Base-by-base conservation (phyloP, 2,888 invertebrate species). In the Gasteruption jaculator region DNA sequence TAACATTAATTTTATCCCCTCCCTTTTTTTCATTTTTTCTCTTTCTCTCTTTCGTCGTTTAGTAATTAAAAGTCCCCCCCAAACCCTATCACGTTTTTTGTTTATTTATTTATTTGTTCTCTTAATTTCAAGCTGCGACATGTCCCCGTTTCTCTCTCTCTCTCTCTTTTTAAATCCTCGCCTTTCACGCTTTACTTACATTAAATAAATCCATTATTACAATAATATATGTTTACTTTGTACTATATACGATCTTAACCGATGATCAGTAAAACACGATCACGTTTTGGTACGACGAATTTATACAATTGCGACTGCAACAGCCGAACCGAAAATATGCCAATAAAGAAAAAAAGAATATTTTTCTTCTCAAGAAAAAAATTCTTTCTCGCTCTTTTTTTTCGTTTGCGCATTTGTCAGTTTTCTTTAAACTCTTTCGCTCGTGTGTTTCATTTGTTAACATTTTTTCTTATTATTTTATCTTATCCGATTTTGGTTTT, bases 201-300 rank as follows among this genome's bases (percentile, higher is more conserved):
- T 48, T 54, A 55, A 56, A 55, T 61, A 62, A 57, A 57, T 57
- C 53, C 58, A 63, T 63, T 63, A 64, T 66, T 65, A 68, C 57
- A 62, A 61, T 63, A 62, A 63, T 66, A 66, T 68, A 68, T 65
- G 67, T 69, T 69, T 68, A 70, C 56, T 70, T 70, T 70, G 70
- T 70, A 70, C 70, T 70, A 68, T 70, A 66, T 68, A 69, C 61
- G 69, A 69, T 69, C 65, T 68, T 66, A 62, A 61, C 58, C 65
- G 60, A 58, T n/a, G n/a, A n/a, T n/a, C n/a, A n/a, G n/a, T n/a
- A n/a, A n/a, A n/a, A n/a, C n/a, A n/a, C 60, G 54, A 56, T 52
- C 56, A 54, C 36, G 48, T 56, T 60, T 64, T 64, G 62, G 63
- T 65, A 65, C 63, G 57, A 63, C 58, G 58, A 58, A 59, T 59